A percentile compares a stretch with the other conserved stretches of the same genome.
Evolutionary conservation across 2,888 invertebrate species (phyloP).

Genomic region (Spilosoma lubricipeda): DNA sequence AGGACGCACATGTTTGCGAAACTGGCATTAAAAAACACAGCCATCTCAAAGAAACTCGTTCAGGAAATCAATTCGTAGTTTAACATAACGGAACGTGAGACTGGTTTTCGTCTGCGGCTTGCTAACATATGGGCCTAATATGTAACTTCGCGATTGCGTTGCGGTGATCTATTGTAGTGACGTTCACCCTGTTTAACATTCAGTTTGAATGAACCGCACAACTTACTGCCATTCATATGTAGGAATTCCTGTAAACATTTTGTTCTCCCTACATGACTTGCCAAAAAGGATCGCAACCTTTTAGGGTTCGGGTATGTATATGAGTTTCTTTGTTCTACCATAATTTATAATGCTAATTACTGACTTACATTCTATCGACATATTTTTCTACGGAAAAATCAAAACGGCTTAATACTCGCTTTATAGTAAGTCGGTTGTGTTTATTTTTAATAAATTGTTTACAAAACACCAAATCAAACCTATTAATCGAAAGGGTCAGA

Average conservation of each 20-base stretch:
- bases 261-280: not conserved
- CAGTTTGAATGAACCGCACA: constrained; percentile 31
- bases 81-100: constrained; percentile 69
- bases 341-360: too few relatives aligned
- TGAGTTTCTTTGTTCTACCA: not conserved
- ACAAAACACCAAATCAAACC: not conserved
- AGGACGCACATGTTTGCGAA: constrained; percentile 73
- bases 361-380: not conserved
- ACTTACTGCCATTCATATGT: not conserved
- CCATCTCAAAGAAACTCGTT: constrained; percentile 67
- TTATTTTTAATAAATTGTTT: too few relatives aligned
- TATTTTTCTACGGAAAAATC: too few relatives aligned
- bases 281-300: not conserved
- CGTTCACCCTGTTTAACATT: constrained; percentile 57
- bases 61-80: constrained; percentile 75
- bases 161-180: constrained; percentile 60
- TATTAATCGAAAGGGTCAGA: not conserved
- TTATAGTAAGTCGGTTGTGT: too few relatives aligned
- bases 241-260: not conserved
- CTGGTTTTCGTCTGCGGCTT: constrained; percentile 68
- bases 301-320: not conserved
- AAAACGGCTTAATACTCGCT: too few relatives aligned
- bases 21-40: constrained; percentile 70
- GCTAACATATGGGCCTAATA: constrained; percentile 73
- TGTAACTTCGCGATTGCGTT: constrained; percentile 67